Percentiles rank a stretch among this genome's conserved stretches.
Evolutionary conservation across 2,888 invertebrate genomes (phyloP).

Genomic region (Agelastica alni): DNA sequence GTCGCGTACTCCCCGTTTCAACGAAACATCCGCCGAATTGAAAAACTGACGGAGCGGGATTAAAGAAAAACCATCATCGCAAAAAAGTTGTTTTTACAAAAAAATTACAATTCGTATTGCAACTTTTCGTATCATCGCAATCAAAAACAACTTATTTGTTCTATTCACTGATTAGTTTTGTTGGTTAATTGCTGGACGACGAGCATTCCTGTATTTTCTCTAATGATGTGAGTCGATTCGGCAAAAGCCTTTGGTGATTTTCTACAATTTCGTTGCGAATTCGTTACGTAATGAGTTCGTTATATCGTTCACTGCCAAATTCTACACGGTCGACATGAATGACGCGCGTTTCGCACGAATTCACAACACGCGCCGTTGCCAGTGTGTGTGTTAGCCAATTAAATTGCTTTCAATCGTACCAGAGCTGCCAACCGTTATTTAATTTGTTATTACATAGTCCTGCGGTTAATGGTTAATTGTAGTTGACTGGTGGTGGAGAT

Average conservation of each 20-base stretch:
- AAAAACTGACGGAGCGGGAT: no score
- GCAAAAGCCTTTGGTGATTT: constrained; percentile 9
- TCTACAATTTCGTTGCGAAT: constrained; percentile 5
- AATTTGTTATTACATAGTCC: constrained; percentile 18
- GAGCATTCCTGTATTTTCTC: not conserved
- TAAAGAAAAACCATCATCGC: no score
- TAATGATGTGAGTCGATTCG: constrained; percentile 8
- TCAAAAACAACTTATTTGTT: no score
- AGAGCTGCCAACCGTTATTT: constrained; percentile 44
- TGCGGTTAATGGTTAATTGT: no score
- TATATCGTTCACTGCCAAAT: constrained; percentile 9
- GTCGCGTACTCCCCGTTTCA: no score
- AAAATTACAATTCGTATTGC: not conserved
- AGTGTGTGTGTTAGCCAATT: constrained; percentile 51
- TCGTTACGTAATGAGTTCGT: constrained; percentile 12
- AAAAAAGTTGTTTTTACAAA: no score
- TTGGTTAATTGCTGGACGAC: not conserved
- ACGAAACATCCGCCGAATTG: no score
- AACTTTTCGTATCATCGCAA: not conserved
- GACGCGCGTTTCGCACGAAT: constrained; percentile 30
- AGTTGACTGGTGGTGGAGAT: no score
- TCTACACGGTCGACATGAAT: constrained; percentile 14
- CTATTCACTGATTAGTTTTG: no score
- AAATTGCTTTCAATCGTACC: constrained; percentile 50
- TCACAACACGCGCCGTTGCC: constrained; percentile 41